These are phyloP conservation scores for Tokudaia muenninki DNA, from an alignment of 2,797 vertebrate species.

Conservation along the genomic window DNA sequence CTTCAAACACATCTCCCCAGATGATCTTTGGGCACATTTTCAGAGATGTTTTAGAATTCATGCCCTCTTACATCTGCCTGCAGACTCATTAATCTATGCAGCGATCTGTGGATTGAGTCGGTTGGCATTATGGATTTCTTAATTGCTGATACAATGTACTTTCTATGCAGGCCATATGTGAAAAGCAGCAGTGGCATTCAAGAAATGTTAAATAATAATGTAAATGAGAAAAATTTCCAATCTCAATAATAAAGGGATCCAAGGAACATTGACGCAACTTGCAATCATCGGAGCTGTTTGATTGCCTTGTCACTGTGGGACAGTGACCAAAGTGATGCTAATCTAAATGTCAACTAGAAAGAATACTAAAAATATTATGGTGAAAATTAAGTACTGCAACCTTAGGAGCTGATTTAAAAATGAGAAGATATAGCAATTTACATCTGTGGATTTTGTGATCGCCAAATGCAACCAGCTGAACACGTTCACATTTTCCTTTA, in stretches of 20 bases:
- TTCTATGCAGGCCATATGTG: constrained; percentile 84
- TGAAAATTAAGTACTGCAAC: constrained; percentile 77
- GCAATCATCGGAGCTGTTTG: constrained; percentile 78
- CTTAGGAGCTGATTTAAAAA: constrained; percentile 78
- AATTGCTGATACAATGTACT: constrained; percentile 86
- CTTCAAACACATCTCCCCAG: neutral
- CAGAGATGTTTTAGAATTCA: constrained; percentile 48
- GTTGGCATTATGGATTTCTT: constrained; percentile 82
- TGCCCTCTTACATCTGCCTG: constrained; percentile 78
- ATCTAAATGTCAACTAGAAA: constrained; percentile 80
- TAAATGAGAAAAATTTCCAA: constrained; percentile 85
- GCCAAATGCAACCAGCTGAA: constrained; percentile 79
- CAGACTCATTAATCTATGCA: constrained; percentile 75
- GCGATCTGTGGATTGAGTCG: constrained; percentile 73
- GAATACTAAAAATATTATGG: constrained; percentile 69
- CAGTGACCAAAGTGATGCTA: constrained; percentile 78
- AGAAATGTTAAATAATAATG: constrained; percentile 86
- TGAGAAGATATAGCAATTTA: constrained; percentile 68
- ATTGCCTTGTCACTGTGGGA: constrained; percentile 81
- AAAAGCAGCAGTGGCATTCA: constrained; percentile 84
- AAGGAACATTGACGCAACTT: constrained; percentile 82
- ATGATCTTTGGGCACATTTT: constrained; percentile 60
- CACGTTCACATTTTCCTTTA: constrained; percentile 31
- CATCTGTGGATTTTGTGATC: constrained; percentile 76
- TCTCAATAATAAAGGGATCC: constrained; percentile 82